These are phyloP conservation scores for Hyperoodon ampullatus DNA, from an alignment of 2,113 vertebrate species.

Conservation along the genomic window DNA sequence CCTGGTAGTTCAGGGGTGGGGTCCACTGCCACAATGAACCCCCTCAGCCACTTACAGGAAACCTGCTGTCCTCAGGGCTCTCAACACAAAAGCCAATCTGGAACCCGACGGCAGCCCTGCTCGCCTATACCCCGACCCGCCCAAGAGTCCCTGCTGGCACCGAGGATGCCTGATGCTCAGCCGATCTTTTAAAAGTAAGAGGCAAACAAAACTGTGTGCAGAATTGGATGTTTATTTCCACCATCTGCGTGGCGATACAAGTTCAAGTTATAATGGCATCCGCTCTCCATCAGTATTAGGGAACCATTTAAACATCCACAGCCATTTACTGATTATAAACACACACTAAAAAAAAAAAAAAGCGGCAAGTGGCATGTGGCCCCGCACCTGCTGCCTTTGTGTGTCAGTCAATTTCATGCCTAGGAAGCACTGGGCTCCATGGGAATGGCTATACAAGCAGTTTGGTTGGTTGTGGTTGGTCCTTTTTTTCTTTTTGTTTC, in stretches of 20 bases:
- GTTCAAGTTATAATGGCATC: slow-evolving; percentile 71
- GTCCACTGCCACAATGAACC: accelerated
- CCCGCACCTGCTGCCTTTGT: slow-evolving; percentile 79
- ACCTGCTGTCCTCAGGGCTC: not conserved
- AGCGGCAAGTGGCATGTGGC: slow-evolving; percentile 38
- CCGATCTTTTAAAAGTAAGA: slow-evolving; percentile 67
- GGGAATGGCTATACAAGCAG: slow-evolving; percentile 55
- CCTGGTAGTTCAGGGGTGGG: not conserved
- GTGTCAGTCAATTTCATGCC: slow-evolving; percentile 66
- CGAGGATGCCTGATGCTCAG: slow-evolving; percentile 9
- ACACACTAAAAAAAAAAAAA: slow-evolving; percentile 57
- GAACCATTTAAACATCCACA: slow-evolving; percentile 66
- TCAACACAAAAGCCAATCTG: not conserved
- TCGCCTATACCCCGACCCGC: too few relatives aligned
- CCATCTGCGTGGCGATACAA: slow-evolving; percentile 76
- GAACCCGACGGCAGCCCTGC: not conserved
- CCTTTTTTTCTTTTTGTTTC: not conserved
- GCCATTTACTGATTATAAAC: slow-evolving; percentile 76
- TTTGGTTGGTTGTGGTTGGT: not conserved
- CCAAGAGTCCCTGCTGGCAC: not conserved
- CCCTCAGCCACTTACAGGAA: not conserved
- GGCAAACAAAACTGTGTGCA: slow-evolving; percentile 68
- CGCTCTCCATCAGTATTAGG: slow-evolving; percentile 77
- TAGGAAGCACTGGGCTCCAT: slow-evolving; percentile 56
- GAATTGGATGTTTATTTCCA: slow-evolving; percentile 78